Base-by-base conservation (phyloP, 2,888 invertebrate species). In the Hirtodrosophila cameraria region DNA sequence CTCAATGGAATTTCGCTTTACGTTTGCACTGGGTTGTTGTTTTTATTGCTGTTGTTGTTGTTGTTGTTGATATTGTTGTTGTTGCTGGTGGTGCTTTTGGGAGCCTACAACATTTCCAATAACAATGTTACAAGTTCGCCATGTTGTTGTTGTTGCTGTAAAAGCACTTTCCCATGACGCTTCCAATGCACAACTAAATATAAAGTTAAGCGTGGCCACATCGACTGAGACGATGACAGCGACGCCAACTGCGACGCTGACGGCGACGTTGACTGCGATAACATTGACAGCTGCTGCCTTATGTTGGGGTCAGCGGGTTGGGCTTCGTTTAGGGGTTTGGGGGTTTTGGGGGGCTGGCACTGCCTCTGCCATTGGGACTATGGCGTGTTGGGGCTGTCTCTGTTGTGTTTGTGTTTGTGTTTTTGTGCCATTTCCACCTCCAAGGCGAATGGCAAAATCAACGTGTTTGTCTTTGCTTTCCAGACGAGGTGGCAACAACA, bases 1-100 rank as follows among this genome's bases (percentile, higher is more conserved):
- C 86, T 84, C 87, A 86, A 86, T 87, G 85, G 88, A 87, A 89
- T 79, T 85, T 77, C 61, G 73, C 82, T 67, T 82, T 85, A 82
- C 87, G 79, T 72, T 87, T 87, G 84, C 68, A 69, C 85, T 85
- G n/a, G n/a, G n/a, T n/a, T n/a, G n/a, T 82, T 85, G 80, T 83
- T 70, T 83, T 23, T 66, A 67, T 18, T 43, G 43, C 42, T 48
- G 38, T 45, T 65, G 39, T 52, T 52, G 46, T 50, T 60, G 36
- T 16, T 45, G 48, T 16, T 63, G 28, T 13, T 71, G 42, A 30
- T 67, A 45, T 16, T 60, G 16, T 9, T 54, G 16, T 16, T 55
- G 48, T 25, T 48, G 33, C 9, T 68, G 58, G 13, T 45, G 39
- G 3, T 63, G 53, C 20, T 62, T 58, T 12, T 58, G 45, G 64